Conservation (phyloP, 2,113 vertebrate species). For the Marcusenius ussheri region DNA sequence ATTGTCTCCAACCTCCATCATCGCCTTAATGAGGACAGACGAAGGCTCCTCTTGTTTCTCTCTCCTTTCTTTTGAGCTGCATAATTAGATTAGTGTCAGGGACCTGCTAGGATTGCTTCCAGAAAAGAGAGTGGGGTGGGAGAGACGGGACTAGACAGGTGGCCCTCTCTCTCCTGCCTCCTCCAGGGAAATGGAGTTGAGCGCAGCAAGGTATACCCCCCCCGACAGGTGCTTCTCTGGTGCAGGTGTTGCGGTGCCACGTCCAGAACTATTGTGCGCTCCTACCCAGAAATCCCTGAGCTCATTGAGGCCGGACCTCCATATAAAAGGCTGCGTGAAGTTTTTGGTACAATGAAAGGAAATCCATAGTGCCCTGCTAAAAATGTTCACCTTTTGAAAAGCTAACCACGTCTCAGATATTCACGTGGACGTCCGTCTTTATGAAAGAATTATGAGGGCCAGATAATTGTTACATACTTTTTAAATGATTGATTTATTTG, state of each 20-base stretch:
- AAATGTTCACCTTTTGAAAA: background rate
- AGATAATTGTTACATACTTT: background rate
- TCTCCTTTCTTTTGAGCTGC: background rate
- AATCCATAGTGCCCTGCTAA: background rate
- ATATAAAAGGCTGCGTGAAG: background rate
- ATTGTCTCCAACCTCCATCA: slow-evolving; percentile 21
- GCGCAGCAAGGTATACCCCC: slow-evolving; percentile 14
- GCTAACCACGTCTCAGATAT: background rate
- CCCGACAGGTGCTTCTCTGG: slow-evolving; percentile 11
- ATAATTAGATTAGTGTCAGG: slow-evolving; percentile 23
- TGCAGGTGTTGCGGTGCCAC: slow-evolving; percentile 9
- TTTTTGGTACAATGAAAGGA: background rate
- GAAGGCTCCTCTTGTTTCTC: slow-evolving; percentile 3
- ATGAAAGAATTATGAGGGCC: background rate
- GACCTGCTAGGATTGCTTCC: slow-evolving; percentile 24
- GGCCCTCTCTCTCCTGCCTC: slow-evolving; percentile 16
- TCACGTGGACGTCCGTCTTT: background rate
- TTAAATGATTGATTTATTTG: background rate
- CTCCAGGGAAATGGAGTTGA: slow-evolving; percentile 6
- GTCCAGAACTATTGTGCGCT: background rate
- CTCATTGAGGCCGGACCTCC: background rate
- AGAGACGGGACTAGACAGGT: slow-evolving; percentile 27
- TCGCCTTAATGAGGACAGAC: slow-evolving; percentile 25
- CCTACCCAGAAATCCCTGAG: background rate
- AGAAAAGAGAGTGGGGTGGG: slow-evolving; percentile 27